phyloP scores from a whole-genome alignment of 2,113 vertebrate species.

The Cettia cetti region DNA sequence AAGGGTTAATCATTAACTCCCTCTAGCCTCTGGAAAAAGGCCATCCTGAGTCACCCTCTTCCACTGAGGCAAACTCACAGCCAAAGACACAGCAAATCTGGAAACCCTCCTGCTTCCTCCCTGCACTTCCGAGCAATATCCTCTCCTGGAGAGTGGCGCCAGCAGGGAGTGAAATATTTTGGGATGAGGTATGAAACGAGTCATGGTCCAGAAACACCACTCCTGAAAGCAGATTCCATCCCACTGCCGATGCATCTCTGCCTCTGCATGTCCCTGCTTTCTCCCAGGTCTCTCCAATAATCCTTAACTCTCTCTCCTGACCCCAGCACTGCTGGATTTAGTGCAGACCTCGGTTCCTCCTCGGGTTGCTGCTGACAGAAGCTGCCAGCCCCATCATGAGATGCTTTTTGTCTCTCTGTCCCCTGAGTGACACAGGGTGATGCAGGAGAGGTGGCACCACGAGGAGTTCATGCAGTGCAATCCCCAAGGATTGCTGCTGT shows the following conservation, averaged over 20 bases:
- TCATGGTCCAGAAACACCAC: conserved; percentile 21
- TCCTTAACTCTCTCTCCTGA: neutral
- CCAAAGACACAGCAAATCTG: neutral
- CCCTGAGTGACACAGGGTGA: neutral
- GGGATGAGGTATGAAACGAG: conserved; percentile 18
- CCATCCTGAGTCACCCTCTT: neutral
- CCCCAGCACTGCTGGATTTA: neutral
- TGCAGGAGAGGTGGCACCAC: neutral
- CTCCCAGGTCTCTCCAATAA: neutral
- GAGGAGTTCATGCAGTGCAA: neutral
- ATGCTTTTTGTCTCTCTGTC: neutral
- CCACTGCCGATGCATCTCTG: neutral
- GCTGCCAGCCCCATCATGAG: neutral
- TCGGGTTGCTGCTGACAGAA: neutral
- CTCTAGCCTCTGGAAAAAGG: neutral
- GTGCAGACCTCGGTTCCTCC: neutral
- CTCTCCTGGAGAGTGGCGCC: neutral
- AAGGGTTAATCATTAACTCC: conserved; percentile 40
- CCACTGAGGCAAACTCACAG: neutral
- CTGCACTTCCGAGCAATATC: conserved; percentile 1
- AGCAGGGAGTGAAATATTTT: neutral
- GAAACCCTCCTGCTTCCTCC: conserved; percentile 25
- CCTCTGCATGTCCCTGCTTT: neutral
- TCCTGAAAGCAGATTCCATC: conserved; percentile 34
- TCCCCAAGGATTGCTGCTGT: neutral